Evolutionary conservation across 1,140 invertebrate species (phyloP).

Genomic region (Cepaea nemoralis): DNA sequence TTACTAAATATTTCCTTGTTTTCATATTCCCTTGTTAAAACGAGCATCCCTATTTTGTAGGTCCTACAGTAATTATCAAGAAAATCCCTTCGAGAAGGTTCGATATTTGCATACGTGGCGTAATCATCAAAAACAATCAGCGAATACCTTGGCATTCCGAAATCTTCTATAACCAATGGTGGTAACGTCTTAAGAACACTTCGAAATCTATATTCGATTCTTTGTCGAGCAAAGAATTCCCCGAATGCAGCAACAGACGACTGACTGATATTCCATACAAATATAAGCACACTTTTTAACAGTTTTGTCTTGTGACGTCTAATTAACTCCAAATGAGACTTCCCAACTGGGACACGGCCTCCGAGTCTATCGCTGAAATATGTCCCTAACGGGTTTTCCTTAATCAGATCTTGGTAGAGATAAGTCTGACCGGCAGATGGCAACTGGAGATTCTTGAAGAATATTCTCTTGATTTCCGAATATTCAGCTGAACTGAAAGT

Average conservation of each 20-base stretch:
- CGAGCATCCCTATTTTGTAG: conserved; percentile 94
- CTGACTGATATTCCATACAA: not conserved
- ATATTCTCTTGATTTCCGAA: not conserved
- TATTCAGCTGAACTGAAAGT: not conserved
- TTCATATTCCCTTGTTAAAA: conserved; percentile 88
- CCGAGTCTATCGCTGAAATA: conserved; percentile 20
- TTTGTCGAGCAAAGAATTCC: conserved; percentile 2
- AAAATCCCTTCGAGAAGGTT: conserved; percentile 95
- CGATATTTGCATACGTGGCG: conserved; percentile 94
- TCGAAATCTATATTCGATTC: conserved; percentile 16
- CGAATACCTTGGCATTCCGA: conserved; percentile 91
- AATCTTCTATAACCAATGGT: conserved; percentile 81
- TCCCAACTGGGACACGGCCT: not conserved
- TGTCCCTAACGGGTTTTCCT: not conserved
- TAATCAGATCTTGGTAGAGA: not conserved
- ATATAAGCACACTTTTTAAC: conserved; percentile 10
- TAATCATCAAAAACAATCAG: conserved; percentile 97
- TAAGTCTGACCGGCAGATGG: not conserved
- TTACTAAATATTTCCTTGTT: conserved; percentile 74
- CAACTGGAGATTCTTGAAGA: not conserved
- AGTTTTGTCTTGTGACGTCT: not conserved
- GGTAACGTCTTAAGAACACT: not conserved
- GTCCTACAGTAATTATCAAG: conserved; percentile 96
- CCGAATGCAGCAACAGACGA: not conserved
- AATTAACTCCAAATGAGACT: not conserved